Percentiles rank a stretch among this genome's conserved stretches.
Evolutionary conservation across 2,888 invertebrate genomes (phyloP).

Genomic region (Drosophila melanocephala): DNA sequence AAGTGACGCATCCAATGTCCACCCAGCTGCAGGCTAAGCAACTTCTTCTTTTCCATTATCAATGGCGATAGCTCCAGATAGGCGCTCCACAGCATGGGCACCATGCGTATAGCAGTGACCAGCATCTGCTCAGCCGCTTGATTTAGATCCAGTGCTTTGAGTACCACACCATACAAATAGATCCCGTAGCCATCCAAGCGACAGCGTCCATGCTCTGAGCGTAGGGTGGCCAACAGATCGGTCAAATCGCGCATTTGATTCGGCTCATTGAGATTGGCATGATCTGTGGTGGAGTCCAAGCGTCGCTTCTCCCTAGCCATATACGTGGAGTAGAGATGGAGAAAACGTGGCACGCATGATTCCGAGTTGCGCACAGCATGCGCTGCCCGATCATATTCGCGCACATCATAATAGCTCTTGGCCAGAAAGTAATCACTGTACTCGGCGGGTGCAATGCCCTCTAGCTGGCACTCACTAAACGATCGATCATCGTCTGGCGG

Average conservation of each 20-base stretch:
- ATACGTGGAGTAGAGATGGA: constrained; percentile 94
- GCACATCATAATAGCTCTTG: constrained; percentile 95
- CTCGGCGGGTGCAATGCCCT: constrained; percentile 86
- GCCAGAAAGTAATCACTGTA: constrained; percentile 91
- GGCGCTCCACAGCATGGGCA: constrained; percentile 97
- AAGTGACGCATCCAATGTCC: constrained; percentile 98
- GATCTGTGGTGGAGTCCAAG: constrained; percentile 92
- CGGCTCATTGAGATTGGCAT: constrained; percentile 84
- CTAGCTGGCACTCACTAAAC: constrained; percentile 64
- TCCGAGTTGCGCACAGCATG: constrained; percentile 91
- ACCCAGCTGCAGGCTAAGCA: constrained; percentile 89
- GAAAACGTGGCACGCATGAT: constrained; percentile 91
- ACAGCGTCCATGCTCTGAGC: constrained; percentile 87
- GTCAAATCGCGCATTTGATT: constrained; percentile 86
- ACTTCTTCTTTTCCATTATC: constrained; percentile 92
- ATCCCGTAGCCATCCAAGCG: constrained; percentile 94
- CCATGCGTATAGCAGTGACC: constrained; percentile 91
- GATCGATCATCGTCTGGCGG: constrained; percentile 48
- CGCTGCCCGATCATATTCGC: constrained; percentile 95
- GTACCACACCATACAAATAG: constrained; percentile 95
- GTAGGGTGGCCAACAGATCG: constrained; percentile 87
- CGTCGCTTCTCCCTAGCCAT: constrained; percentile 96
- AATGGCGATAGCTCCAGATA: constrained; percentile 96
- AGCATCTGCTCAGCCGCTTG: constrained; percentile 92
- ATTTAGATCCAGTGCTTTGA: constrained; percentile 93